phyloP scores from a whole-genome alignment of 2,113 vertebrate genomes.

The Poeciliopsis occidentalis region DNA sequence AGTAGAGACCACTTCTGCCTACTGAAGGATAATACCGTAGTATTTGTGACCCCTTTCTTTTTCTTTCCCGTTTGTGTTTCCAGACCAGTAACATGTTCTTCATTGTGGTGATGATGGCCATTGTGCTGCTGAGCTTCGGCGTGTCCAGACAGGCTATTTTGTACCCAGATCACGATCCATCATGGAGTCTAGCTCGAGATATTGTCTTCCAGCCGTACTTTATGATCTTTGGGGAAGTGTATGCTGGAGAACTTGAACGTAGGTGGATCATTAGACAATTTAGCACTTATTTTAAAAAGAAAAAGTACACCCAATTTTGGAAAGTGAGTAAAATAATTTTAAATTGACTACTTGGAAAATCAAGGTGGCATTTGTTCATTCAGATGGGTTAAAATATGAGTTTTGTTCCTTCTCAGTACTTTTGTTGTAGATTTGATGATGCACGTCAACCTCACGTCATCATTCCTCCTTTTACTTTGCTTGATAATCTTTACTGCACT shows the following conservation, averaged over 20 bases:
- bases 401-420: too few relatives aligned
- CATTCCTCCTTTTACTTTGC: neutral
- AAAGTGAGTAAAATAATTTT: too few relatives aligned
- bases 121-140: constrained; percentile 93
- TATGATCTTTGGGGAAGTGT: constrained; percentile 99
- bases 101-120: constrained; percentile 97
- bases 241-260: constrained; percentile 91
- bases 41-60: neutral
- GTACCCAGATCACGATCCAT: constrained; percentile 87
- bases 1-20: constrained; percentile 42
- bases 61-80: constrained; percentile 7
- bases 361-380: too few relatives aligned
- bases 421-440: neutral
- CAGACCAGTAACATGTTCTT: constrained; percentile 98
- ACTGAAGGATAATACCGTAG: neutral
- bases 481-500: neutral
- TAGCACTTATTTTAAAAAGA: neutral
- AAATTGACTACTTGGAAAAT: too few relatives aligned
- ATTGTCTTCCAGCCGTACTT: constrained; percentile 95
- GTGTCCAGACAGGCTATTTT: constrained; percentile 94
- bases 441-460: neutral
- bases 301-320: neutral
- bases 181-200: constrained; percentile 90
- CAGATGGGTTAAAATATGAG: too few relatives aligned
- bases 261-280: constrained; percentile 44